Percentiles rank a stretch among this genome's conserved stretches.
phyloP scores from a whole-genome alignment of 2,888 invertebrate genomes.

The Torymus tubicola region DNA sequence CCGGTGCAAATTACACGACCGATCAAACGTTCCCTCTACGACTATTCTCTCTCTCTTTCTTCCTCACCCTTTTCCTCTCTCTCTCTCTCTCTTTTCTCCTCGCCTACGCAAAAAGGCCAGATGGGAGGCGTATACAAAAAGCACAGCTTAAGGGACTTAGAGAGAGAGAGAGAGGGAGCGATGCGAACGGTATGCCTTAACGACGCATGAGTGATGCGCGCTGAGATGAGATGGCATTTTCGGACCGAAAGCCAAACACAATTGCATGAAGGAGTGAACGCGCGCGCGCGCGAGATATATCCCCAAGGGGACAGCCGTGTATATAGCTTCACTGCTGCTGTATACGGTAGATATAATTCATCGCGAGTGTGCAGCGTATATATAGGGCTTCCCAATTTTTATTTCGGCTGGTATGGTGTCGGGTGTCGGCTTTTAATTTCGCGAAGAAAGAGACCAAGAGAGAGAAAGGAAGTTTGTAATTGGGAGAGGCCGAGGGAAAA shows the following conservation, averaged over 20 bases:
- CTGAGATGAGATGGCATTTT: conserved; percentile 58
- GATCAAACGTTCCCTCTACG: too few relatives aligned
- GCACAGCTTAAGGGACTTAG: conserved; percentile 6
- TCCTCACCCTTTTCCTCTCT: too few relatives aligned
- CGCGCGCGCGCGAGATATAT: not conserved
- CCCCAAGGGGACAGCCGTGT: conserved; percentile 18
- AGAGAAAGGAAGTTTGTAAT: too few relatives aligned
- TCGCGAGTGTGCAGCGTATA: not conserved
- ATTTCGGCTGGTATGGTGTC: too few relatives aligned
- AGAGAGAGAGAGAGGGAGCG: too few relatives aligned
- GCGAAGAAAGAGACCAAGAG: too few relatives aligned
- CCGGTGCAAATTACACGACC: too few relatives aligned
- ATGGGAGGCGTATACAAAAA: conserved; percentile 13
- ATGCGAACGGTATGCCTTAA: conserved; percentile 43
- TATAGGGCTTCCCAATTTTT: too few relatives aligned
- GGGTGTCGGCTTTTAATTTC: too few relatives aligned
- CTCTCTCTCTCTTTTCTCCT: too few relatives aligned
- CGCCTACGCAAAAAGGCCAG: not conserved
- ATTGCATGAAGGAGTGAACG: conserved; percentile 13
- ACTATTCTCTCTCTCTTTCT: too few relatives aligned
- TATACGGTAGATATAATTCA: conserved; percentile 26
- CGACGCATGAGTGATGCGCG: conserved; percentile 63
- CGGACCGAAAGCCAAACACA: conserved; percentile 35
- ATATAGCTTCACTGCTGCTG: conserved; percentile 38
- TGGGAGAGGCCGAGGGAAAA: too few relatives aligned